These are phyloP conservation scores for Parotia lawesii DNA, from an alignment of 2,113 vertebrate genomes.

Conservation along the genomic window DNA sequence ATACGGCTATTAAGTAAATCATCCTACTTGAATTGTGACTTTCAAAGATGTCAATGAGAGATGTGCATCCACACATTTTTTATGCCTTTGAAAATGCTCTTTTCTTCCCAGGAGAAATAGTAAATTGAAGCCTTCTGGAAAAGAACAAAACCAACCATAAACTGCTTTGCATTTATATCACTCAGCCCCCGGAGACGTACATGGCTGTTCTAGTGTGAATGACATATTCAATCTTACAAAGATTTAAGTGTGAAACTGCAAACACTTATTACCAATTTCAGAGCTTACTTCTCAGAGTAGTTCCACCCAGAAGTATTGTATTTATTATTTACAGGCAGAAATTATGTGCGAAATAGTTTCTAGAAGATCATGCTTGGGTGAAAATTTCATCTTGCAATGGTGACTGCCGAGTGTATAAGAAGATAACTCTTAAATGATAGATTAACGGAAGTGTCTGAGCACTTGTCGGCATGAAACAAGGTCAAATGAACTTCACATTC, in stretches of 20 bases:
- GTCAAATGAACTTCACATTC: neutral
- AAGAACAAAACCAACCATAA: neutral
- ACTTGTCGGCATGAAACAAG: neutral
- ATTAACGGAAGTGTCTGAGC: neutral
- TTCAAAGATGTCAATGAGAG: neutral
- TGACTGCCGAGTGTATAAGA: neutral
- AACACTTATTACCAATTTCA: neutral
- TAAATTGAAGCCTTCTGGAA: constrained; percentile 6
- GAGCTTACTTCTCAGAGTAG: neutral
- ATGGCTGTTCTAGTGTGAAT: neutral
- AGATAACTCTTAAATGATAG: neutral
- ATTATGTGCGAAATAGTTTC: neutral
- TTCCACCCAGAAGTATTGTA: neutral
- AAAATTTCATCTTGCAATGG: neutral
- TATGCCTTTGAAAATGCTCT: neutral
- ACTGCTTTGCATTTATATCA: neutral
- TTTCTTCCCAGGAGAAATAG: neutral
- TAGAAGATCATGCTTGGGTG: neutral
- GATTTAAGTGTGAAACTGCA: neutral
- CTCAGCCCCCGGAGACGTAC: neutral
- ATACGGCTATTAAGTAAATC: neutral
- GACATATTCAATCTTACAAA: neutral
- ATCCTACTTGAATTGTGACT: neutral
- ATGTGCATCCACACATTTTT: rapidly evolving
- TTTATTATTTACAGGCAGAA: neutral